Percentiles rank a stretch among this genome's conserved stretches.
Conservation (phyloP, 2,888 invertebrate species). For the Onchidella celtica region DNA sequence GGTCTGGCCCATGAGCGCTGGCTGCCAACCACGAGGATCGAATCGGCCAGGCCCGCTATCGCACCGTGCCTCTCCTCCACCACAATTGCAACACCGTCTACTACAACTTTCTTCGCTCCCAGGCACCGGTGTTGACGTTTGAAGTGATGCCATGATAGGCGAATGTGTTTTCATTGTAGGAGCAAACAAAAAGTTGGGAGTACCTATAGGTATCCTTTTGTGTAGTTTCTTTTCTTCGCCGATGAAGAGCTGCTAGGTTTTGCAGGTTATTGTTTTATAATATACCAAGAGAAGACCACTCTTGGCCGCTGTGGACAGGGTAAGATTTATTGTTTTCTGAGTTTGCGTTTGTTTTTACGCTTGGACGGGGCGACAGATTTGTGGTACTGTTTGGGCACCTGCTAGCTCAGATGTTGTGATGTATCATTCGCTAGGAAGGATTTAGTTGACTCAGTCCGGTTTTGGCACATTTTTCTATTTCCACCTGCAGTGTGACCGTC, state of each 20-base stretch:
- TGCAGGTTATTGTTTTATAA: too few relatives aligned
- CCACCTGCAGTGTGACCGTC: too few relatives aligned
- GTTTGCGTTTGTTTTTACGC: neutral
- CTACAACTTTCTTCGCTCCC: neutral
- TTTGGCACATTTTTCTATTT: too few relatives aligned
- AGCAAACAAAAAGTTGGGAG: too few relatives aligned
- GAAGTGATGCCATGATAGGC: neutral
- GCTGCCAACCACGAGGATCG: neutral
- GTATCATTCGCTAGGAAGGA: neutral
- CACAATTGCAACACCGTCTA: neutral
- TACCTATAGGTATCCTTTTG: too few relatives aligned
- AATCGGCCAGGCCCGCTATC: conserved; percentile 17
- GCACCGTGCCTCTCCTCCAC: neutral
- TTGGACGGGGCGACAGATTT: neutral
- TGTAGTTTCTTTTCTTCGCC: too few relatives aligned
- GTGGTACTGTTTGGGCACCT: neutral
- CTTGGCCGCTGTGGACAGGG: neutral
- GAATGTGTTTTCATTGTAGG: too few relatives aligned
- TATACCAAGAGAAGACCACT: neutral
- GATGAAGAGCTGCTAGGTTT: too few relatives aligned
- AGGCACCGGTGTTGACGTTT: neutral
- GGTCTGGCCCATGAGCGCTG: neutral
- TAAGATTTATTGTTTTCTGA: neutral
- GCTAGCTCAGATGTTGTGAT: neutral
- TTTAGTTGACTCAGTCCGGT: neutral